Evolutionary conservation across 2,797 vertebrate species (phyloP).

Genomic region (Onychomys torridus): DNA sequence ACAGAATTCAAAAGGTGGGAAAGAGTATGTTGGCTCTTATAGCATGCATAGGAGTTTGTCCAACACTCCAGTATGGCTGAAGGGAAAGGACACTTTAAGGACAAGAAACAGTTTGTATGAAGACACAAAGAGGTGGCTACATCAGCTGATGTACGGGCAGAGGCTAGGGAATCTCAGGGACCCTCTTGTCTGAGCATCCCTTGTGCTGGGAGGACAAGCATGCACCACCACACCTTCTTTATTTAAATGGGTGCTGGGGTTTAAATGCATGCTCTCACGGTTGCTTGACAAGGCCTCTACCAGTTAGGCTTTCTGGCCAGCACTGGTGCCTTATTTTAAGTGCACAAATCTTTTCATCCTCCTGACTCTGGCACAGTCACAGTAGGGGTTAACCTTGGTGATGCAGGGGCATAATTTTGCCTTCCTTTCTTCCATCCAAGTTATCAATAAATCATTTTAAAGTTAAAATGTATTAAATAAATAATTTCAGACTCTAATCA

Average conservation of each 20-base stretch:
- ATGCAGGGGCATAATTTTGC: not conserved
- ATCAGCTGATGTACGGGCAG: not conserved
- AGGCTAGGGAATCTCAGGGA: not conserved
- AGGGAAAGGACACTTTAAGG: not conserved
- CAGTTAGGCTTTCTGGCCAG: not conserved
- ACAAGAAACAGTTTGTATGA: not conserved
- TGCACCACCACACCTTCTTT: fast-evolving
- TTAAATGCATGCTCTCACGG: not conserved
- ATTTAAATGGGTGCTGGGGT: too few relatives aligned
- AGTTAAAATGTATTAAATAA: not conserved
- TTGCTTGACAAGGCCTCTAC: not conserved
- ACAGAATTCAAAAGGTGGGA: not conserved
- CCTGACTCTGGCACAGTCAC: not conserved
- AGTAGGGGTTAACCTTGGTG: not conserved
- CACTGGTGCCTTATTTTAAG: not conserved
- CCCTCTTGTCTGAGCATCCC: not conserved
- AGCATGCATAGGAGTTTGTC: not conserved
- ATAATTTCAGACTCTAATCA: not conserved
- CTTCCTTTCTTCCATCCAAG: not conserved
- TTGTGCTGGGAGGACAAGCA: not conserved
- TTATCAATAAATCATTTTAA: not conserved
- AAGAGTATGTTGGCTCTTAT: not conserved
- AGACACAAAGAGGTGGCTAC: not conserved
- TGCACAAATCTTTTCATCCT: not conserved
- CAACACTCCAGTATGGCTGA: not conserved